phyloP scores from a whole-genome alignment of 2,797 vertebrate species.

The Acanthiza pusilla region DNA sequence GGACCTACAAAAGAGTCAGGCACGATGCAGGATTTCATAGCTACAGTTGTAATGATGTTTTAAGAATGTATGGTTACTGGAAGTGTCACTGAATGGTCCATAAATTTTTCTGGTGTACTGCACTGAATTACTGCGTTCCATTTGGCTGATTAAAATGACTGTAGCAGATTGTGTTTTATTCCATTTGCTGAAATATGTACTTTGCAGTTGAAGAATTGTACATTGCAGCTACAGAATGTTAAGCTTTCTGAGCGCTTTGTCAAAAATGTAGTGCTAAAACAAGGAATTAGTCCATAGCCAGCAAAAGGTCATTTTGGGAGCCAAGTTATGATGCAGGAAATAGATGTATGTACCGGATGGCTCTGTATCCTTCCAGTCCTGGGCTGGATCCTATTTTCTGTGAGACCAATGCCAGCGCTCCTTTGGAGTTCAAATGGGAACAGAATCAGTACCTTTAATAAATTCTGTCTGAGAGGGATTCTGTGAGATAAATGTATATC shows the following conservation, averaged over 20 bases:
- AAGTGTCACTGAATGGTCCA: not conserved
- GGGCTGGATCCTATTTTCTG: conserved; percentile 16
- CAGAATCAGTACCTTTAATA: not conserved
- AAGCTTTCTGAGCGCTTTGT: not conserved
- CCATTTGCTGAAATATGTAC: not conserved
- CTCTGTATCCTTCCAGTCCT: conserved; percentile 2
- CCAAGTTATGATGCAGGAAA: conserved; percentile 17
- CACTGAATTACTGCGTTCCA: not conserved
- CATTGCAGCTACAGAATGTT: not conserved
- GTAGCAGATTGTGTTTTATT: conserved; percentile 19
- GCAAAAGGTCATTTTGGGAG: conserved; percentile 19
- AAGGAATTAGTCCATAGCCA: conserved; percentile 10
- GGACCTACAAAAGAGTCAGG: not conserved
- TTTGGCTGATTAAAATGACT: conserved; percentile 46
- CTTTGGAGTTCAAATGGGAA: conserved; percentile 9
- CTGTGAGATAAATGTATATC: not conserved
- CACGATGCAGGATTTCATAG: not conserved
- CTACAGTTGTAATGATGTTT: not conserved
- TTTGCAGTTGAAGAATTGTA: not conserved
- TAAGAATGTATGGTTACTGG: conserved; percentile 24
- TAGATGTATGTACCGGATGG: not conserved
- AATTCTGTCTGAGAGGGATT: not conserved
- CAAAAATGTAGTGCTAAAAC: conserved; percentile 16
- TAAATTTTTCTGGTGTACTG: not conserved
- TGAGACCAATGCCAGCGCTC: not conserved